Evolutionary conservation across 2,113 vertebrate genomes (phyloP).

Genomic region (Poicephalus meyeri): DNA sequence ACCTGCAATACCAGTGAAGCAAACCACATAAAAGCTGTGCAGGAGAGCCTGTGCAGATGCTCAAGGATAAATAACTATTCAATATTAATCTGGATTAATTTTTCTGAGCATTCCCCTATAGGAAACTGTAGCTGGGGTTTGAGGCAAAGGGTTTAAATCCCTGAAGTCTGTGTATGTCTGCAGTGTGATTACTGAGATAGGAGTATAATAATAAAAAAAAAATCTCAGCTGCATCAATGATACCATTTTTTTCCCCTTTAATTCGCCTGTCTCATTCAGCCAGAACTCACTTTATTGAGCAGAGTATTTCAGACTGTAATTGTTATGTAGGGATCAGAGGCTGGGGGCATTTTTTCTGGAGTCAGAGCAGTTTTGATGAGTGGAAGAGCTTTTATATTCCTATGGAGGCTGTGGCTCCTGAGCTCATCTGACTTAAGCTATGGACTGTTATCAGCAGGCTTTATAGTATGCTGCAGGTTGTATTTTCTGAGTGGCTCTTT

Average conservation of each 20-base stretch:
- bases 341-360: neutral
- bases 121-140: neutral
- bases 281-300: neutral
- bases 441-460: neutral
- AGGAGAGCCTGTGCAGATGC: neutral
- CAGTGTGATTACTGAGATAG: neutral
- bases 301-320: neutral
- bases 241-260: neutral
- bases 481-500: neutral
- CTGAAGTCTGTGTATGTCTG: neutral
- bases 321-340: neutral
- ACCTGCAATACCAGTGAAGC: neutral
- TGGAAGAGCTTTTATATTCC: neutral
- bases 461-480: neutral
- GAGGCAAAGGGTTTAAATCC: neutral
- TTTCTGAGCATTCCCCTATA: neutral
- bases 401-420: neutral
- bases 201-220: neutral
- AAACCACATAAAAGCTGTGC: neutral
- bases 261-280: neutral
- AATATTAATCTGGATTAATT: neutral
- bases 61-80: neutral
- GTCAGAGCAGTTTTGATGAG: neutral
- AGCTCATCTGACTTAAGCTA: neutral
- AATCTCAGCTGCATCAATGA: neutral